phyloP scores from a whole-genome alignment of 2,888 invertebrate genomes.

The Lasius platythorax region DNA sequence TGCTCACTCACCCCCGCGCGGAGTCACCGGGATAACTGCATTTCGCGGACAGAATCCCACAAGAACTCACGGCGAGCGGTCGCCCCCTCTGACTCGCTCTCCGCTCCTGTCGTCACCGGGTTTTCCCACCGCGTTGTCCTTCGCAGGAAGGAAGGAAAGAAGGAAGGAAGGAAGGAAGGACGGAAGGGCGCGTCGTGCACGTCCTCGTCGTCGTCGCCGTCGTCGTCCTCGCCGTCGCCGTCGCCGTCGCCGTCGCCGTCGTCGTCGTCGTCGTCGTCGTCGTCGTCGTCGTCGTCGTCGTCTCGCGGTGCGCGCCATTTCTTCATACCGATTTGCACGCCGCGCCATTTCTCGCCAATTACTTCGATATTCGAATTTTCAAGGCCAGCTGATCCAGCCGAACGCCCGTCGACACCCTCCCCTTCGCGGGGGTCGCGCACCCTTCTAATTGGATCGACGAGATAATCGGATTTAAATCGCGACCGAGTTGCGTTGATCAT shows the following conservation, averaged over 20 bases:
- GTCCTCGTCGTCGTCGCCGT: slow-evolving; percentile 58
- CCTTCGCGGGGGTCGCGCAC: slow-evolving; percentile 40
- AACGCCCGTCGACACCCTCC: slow-evolving; percentile 35
- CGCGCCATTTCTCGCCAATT: slow-evolving; percentile 73
- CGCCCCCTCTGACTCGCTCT: slow-evolving; percentile 77
- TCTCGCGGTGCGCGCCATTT: slow-evolving; percentile 59
- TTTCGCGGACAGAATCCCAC: slow-evolving; percentile 85
- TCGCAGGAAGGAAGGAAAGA: slow-evolving; percentile 49
- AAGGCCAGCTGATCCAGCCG: slow-evolving; percentile 70
- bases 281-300: slow-evolving; percentile 35
- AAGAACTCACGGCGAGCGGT: slow-evolving; percentile 84
- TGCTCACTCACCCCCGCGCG: slow-evolving; percentile 78
- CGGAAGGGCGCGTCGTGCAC: slow-evolving; percentile 60
- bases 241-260: slow-evolving; percentile 58
- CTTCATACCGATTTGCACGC: slow-evolving; percentile 58
- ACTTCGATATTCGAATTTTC: slow-evolving; percentile 81
- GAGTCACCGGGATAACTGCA: slow-evolving; percentile 85
- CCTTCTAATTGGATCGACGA: slow-evolving; percentile 81
- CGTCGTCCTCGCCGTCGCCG: slow-evolving; percentile 38
- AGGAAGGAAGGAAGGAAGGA: slow-evolving; percentile 57
- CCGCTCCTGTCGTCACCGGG: slow-evolving; percentile 67
- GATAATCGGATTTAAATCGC: slow-evolving; percentile 83
- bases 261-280: slow-evolving; percentile 42
- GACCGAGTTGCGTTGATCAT: slow-evolving; percentile 48
- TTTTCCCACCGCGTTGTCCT: slow-evolving; percentile 71